Base-by-base conservation (phyloP, 1,140 invertebrate species). In the Drosophila littoralis region DNA sequence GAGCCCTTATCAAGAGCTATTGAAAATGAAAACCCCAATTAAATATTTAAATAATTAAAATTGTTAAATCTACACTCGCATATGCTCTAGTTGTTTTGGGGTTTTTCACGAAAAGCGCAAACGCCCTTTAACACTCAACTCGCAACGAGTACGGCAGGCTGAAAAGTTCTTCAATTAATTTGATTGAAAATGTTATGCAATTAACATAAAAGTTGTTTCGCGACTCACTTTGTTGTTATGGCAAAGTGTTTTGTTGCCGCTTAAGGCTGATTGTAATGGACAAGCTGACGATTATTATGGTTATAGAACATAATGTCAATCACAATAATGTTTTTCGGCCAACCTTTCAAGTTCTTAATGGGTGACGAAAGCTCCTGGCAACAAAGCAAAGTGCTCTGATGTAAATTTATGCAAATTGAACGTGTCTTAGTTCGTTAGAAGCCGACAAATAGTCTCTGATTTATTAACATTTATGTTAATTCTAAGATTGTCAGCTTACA, bases 111-210 rank as follows among this genome's bases (percentile, higher is more conserved):
- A 33, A 68, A 59, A 45, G 35, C 38, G 67, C 17, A 46, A 70
- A 48, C 5, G 42, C 13, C 32, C 7, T 32, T 42, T 32, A 9
- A 13, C 57, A 28, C n/a, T 12, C 3, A 17, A 22, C n/a, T 10
- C 13, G 6, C 33, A 35, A 28, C 7, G 33, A 45, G 32, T 43
- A 2, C 7, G 33, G n/a, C 57, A 43, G 38, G 55, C 55, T 54
- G 9, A 46, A 51, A 74, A 84, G 75, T 70, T 67, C 40, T 43
- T 46, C 77, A 80, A 84, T 84, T 84, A 84, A 84, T 50, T 77
- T 84, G 74, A 84, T 80, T 80, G 81, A 80, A 84, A 77, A 77
- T 70, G 60, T 77, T 73, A 33, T 55, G 67, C 68, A 84, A 74
- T 84, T 80, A 74, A 22, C 61, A 80, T 80, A 64, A 74, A 82